A percentile compares a stretch with the other conserved stretches of the same genome.
Conservation (phyloP, 2,888 invertebrate genomes). For the Lepidocyrtoides sp. region DNA sequence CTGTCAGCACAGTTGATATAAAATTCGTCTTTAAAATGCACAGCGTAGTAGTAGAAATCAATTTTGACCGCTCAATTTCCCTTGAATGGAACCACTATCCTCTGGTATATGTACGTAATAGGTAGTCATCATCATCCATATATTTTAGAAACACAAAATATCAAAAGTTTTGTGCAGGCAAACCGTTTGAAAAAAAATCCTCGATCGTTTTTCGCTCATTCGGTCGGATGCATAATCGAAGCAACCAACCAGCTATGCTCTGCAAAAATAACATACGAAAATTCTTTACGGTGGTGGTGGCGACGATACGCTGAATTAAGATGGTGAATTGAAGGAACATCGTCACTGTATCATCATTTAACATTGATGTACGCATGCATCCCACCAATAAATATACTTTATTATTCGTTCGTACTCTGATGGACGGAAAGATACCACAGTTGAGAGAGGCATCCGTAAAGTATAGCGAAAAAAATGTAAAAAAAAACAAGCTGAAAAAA, state of each 20-base stretch:
- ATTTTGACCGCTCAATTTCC: neutral
- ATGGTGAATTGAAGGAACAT: constrained; percentile 1
- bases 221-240: neutral
- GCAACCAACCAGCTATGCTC: no score
- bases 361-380: neutral
- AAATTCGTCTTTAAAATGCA: no score
- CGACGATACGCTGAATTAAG: constrained; percentile 60
- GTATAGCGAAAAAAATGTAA: neutral
- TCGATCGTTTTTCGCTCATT: no score
- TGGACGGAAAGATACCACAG: neutral
- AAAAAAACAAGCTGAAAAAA: neutral
- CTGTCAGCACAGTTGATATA: no score
- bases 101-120: no score
- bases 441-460: neutral
- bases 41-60: no score
- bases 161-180: neutral
- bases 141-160: neutral
- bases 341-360: no score
- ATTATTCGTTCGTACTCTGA: constrained; percentile 1
- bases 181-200: no score
- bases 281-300: constrained; percentile 53
- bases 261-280: neutral
- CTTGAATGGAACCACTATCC: no score
- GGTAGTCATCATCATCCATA: no score
- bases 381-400: neutral